These are phyloP conservation scores for Ennomos erosarius DNA, from an alignment of 2,888 invertebrate genomes.

Conservation along the genomic window DNA sequence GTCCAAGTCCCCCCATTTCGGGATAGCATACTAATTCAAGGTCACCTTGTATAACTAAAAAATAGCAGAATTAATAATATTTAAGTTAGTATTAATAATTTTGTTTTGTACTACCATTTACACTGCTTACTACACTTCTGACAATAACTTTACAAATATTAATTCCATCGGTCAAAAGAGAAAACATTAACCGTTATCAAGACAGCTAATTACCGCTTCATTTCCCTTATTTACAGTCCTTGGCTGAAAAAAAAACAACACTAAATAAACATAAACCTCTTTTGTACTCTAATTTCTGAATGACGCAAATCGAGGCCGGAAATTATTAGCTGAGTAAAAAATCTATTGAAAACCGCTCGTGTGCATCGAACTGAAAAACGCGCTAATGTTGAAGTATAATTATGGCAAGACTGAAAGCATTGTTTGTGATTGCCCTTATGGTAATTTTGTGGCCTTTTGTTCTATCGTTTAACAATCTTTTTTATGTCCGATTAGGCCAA, in stretches of 20 bases:
- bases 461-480: too few species aligned
- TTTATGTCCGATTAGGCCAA: too few species aligned
- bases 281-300: conserved; percentile 42
- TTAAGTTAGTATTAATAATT: too few species aligned
- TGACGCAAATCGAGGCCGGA: conserved; percentile 66
- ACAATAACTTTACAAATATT: too few species aligned
- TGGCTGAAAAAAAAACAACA: conserved; percentile 4
- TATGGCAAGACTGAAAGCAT: conserved; percentile 7
- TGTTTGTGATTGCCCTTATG: conserved; percentile 15
- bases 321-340: conserved; percentile 48
- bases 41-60: too few species aligned
- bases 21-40: too few species aligned
- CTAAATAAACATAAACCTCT: conserved; percentile 16
- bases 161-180: too few species aligned
- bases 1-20: too few species aligned
- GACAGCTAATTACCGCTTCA: neutral
- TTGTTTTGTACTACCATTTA: too few species aligned
- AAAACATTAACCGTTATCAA: conserved; percentile 1
- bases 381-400: neutral
- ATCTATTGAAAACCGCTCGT: conserved; percentile 56
- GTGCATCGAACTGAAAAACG: conserved; percentile 55
- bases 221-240: conserved; percentile 3
- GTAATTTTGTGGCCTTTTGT: conserved; percentile 2
- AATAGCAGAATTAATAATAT: too few species aligned
- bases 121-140: too few species aligned